These are phyloP conservation scores for Oreamnos americanus DNA, from an alignment of 2,113 vertebrate genomes.

Conservation along the genomic window DNA sequence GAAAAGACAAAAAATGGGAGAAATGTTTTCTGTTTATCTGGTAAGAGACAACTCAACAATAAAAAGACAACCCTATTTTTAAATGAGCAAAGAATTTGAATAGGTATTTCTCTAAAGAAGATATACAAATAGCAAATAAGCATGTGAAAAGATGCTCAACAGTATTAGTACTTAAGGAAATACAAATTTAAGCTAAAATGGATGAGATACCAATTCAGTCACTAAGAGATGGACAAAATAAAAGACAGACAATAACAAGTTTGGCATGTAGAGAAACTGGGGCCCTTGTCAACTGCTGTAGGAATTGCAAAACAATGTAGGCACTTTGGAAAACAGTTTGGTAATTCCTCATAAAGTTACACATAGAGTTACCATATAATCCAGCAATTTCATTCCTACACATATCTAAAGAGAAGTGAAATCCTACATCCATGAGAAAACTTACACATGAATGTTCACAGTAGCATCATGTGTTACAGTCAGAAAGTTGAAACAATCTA, in stretches of 20 bases:
- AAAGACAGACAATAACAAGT: neutral
- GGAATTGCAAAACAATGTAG: neutral
- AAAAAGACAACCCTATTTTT: neutral
- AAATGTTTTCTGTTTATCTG: neutral
- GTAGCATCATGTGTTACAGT: neutral
- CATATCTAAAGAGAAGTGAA: neutral
- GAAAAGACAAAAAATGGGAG: neutral
- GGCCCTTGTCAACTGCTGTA: neutral
- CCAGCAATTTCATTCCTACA: neutral
- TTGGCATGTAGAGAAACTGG: neutral
- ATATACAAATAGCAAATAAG: neutral
- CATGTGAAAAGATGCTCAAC: neutral
- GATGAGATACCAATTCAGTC: neutral
- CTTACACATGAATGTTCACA: neutral
- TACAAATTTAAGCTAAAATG: constrained; percentile 1
- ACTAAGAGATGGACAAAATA: neutral
- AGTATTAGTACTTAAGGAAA: neutral
- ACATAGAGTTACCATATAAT: neutral
- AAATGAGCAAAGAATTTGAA: neutral
- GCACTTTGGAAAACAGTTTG: neutral
- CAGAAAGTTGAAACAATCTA: neutral
- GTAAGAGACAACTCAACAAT: neutral
- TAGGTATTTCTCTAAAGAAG: neutral
- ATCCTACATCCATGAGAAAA: neutral
- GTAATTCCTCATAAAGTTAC: neutral